Evolutionary conservation across 2,113 vertebrate species (phyloP), one percentile per base, ranked within the genome.

Genomic region (Phylloscopus trochiloides): DNA sequence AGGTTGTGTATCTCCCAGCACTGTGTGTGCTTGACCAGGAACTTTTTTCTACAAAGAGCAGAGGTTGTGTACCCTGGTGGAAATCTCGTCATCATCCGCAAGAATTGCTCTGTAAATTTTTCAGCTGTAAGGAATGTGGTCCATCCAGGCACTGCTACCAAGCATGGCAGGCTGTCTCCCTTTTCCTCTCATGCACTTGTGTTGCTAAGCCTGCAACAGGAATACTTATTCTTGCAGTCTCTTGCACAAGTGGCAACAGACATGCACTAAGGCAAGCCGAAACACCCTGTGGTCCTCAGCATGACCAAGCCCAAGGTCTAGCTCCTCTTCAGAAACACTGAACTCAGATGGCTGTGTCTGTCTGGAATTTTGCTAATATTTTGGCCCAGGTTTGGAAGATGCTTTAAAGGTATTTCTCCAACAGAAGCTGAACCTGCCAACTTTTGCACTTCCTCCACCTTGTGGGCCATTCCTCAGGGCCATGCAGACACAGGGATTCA

Each of bases 401-500:
- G 4, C 2, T 82, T 65, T 91, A 66, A 90, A 61, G 12, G 4
- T 26, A 10, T 90, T 91, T 88, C 47, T 79, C 17, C 29, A 66
- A 76, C 21, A 43, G 19, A 74, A 88, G 7, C n/a, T 54, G 67
- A 82, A 79, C 14, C 17, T 93, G 25, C 7, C 50, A 57, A 48
- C 12, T 59, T 81, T 19, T 62, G 12, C 10, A 4, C 9, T 68
- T 90, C 22, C 38, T 76, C 22, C 22, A 29, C 10, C 19, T 32
- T 8, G 2, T 38, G 47, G 43, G 8, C 22, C 8, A 10, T 70
- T 91, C 32, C 83, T 57, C 26, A 42, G 45, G 32, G 63, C 17
- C 3, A 0, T 79, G 17, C 48, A 75, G 31, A 31, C 11, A 26
- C 0, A 72, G 7, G 26, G 5, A 4, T 54, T 86, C 43, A 63